Evolutionary conservation across 1,140 invertebrate genomes (phyloP), one percentile per base, ranked within the genome.

Genomic region (Leptinotarsa texana): DNA sequence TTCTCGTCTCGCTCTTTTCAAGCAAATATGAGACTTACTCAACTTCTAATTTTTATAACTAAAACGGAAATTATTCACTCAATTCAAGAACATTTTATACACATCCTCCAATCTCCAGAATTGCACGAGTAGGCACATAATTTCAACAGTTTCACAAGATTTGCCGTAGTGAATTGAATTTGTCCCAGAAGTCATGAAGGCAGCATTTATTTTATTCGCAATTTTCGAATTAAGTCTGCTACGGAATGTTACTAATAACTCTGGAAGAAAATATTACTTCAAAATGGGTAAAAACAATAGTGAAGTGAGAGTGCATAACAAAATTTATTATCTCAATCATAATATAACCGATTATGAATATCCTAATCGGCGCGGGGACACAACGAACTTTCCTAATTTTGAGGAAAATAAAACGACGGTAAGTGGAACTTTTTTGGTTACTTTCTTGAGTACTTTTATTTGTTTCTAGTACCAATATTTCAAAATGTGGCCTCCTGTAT

Each of bases 181-280:
- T n/a, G 51, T 17, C n/a, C 4, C 3, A 18, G 15, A 57, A 42
- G 33, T 57, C 51, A 57, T 57, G 51, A 18, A 42, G 33, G 8
- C 33, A 42, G 33, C 33, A 42, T 42, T 57, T 18, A 15, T 57
- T 57, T 57, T 17, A 5, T 57, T 57, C 15, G 51, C 51, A 18
- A 57, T 74, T 48, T 21, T 74, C 27, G 73, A 24, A 42, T 17
- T 57, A 15, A 27, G 27, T 71, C 15, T 18, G 1, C 18, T n/a
- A 21, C 66, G 49, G 63, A 75, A 51, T 27, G n/a, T 57, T 18
- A 4, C 47, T 33, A 68, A 24, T 11, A 75, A 68, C 62, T 70
- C 77, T 5, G 79, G 77, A 42, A 79, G 66, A 57, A 74, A 74
- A 4, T 78, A 78, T 48, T 78, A 76, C 67, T 78, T 78, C 49